phyloP scores from a whole-genome alignment of 2,113 vertebrate genomes.

The Catharus minimus region DNA sequence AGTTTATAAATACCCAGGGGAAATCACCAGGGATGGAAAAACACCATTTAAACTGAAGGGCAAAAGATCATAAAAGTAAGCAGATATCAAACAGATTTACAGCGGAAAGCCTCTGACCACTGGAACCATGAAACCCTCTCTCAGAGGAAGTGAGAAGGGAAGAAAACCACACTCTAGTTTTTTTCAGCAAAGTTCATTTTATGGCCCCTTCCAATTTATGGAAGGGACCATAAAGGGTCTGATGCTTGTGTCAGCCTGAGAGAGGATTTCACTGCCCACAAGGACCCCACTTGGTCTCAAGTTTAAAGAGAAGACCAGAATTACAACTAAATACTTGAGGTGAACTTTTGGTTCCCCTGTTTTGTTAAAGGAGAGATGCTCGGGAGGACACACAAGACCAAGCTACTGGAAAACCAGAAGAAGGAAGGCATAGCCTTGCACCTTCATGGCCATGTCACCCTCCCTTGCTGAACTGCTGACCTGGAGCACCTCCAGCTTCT shows the following conservation, averaged over 20 bases:
- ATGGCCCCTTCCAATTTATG: not conserved
- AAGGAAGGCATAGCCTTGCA: not conserved
- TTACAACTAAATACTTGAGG: not conserved
- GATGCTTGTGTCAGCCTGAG: not conserved
- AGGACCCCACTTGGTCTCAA: not conserved
- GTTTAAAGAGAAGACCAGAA: not conserved
- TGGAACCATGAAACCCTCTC: not conserved
- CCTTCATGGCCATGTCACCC: not conserved
- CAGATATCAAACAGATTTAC: not conserved
- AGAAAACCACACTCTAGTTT: not conserved
- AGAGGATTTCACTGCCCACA: not conserved
- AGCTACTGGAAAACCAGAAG: not conserved
- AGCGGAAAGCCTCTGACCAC: not conserved
- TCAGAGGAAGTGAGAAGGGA: not conserved
- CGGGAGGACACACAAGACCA: not conserved
- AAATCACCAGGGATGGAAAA: not conserved
- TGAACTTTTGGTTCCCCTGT: not conserved
- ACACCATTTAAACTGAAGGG: not conserved
- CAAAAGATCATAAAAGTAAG: not conserved
- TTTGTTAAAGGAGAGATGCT: not conserved
- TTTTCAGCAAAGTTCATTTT: not conserved
- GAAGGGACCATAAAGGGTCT: not conserved
- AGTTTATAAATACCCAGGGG: not conserved
- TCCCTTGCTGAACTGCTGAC: not conserved
- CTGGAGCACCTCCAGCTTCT: not conserved